phyloP scores from a whole-genome alignment of 2,888 invertebrate species.

The Chymomyza fuscimana region DNA sequence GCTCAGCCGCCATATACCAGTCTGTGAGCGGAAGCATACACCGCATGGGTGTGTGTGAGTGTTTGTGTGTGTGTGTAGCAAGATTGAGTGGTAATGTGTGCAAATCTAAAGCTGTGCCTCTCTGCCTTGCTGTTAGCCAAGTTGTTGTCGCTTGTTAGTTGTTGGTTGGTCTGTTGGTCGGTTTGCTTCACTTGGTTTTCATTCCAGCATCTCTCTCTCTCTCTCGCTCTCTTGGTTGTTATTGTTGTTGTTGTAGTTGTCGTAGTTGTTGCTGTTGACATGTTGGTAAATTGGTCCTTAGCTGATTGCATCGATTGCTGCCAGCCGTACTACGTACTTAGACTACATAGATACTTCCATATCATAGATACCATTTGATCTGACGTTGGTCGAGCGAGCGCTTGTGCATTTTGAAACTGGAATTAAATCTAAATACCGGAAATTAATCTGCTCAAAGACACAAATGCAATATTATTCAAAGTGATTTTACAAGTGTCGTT shows the following conservation, averaged over 20 bases:
- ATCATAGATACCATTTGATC: neutral
- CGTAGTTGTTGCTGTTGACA: constrained; percentile 58
- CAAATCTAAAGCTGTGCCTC: constrained; percentile 61
- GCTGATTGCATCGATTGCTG: constrained; percentile 61
- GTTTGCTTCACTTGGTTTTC: constrained; percentile 14
- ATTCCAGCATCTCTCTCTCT: constrained; percentile 7
- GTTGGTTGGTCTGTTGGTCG: constrained; percentile 14
- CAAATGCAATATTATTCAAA: constrained; percentile 66
- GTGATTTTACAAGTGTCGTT: constrained; percentile 69
- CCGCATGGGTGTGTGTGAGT: constrained; percentile 36
- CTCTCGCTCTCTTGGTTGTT: neutral
- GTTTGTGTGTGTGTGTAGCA: constrained; percentile 28
- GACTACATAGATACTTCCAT: constrained; percentile 8
- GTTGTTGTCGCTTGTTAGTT: constrained; percentile 26
- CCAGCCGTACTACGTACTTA: constrained; percentile 3
- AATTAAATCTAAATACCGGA: constrained; percentile 69
- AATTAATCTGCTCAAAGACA: constrained; percentile 65
- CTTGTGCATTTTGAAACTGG: constrained; percentile 29
- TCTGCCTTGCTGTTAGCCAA: constrained; percentile 28
- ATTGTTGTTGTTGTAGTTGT: constrained; percentile 27
- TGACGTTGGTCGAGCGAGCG: constrained; percentile 6
- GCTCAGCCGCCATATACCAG: constrained; percentile 45
- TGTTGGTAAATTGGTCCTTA: constrained; percentile 71
- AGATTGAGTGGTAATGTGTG: constrained; percentile 74
- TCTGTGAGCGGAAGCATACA: constrained; percentile 11